A percentile compares a stretch with the other conserved stretches of the same genome.
Evolutionary conservation across 1,140 invertebrate genomes (phyloP).

Genomic region (Parasteatoda tepidariorum): DNA sequence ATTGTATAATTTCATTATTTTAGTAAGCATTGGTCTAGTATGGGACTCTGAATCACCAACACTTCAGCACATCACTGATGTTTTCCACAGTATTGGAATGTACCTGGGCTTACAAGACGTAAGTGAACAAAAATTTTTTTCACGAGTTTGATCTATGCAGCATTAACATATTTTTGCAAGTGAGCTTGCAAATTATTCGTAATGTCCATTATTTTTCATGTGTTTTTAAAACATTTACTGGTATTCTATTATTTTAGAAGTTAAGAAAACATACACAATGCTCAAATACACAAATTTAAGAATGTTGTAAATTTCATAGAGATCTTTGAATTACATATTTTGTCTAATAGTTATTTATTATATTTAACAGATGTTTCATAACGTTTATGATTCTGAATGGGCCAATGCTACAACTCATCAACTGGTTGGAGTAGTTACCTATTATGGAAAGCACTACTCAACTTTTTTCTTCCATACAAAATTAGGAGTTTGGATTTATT

Average conservation of each 20-base stretch:
- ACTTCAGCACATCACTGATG: slow-evolving; percentile 90
- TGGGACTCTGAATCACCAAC: slow-evolving; percentile 95
- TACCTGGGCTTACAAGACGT: slow-evolving; percentile 85
- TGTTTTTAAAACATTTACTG: no score
- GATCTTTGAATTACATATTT: no score
- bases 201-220: no score
- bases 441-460: slow-evolving; percentile 97
- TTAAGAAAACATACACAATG: no score
- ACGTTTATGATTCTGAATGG: slow-evolving; percentile 84
- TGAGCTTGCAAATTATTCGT: no score
- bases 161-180: no score
- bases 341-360: no score
- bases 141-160: background rate
- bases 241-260: no score
- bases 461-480: slow-evolving; percentile 97
- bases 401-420: slow-evolving; percentile 77
- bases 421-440: slow-evolving; percentile 92
- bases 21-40: slow-evolving; percentile 92
- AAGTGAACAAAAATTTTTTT: slow-evolving; percentile 59
- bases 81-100: slow-evolving; percentile 89
- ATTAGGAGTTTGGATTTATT: slow-evolving; percentile 92
- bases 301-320: no score
- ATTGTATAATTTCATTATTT: slow-evolving; percentile 31
- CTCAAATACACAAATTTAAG: no score
- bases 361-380: slow-evolving; percentile 78